A percentile compares a stretch with the other conserved stretches of the same genome.
Evolutionary conservation across 2,113 vertebrate genomes (phyloP).

Genomic region (Aramus guarauna): DNA sequence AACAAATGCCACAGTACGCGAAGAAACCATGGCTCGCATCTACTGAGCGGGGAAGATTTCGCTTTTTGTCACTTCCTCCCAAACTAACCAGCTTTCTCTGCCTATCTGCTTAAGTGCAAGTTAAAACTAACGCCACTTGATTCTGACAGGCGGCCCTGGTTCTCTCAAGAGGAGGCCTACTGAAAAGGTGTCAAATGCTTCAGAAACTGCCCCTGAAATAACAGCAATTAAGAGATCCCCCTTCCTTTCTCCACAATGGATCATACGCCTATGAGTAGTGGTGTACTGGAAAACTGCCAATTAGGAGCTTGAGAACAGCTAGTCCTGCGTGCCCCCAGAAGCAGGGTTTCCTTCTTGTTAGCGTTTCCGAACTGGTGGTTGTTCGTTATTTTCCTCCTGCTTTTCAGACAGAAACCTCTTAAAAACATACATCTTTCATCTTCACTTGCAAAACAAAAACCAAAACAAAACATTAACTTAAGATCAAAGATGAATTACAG

Average conservation of each 20-base stretch:
- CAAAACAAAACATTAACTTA: not conserved
- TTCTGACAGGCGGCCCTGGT: not conserved
- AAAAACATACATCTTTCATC: not conserved
- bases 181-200: not conserved
- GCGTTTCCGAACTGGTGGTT: not conserved
- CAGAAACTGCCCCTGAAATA: not conserved
- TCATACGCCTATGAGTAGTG: not conserved
- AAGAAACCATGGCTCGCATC: not conserved
- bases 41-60: not conserved
- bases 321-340: not conserved
- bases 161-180: not conserved
- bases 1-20: accelerated
- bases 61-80: not conserved
- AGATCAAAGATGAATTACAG: not conserved
- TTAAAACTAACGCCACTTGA: not conserved
- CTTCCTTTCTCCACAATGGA: not conserved
- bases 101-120: not conserved
- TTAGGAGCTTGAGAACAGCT: not conserved
- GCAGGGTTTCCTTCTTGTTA: not conserved
- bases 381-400: not conserved
- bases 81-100: not conserved
- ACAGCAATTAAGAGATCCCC: not conserved
- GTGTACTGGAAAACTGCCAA: not conserved
- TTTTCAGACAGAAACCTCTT: not conserved
- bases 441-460: not conserved